Conservation (phyloP, 2,797 vertebrate species). For the Pygocentrus nattereri region DNA sequence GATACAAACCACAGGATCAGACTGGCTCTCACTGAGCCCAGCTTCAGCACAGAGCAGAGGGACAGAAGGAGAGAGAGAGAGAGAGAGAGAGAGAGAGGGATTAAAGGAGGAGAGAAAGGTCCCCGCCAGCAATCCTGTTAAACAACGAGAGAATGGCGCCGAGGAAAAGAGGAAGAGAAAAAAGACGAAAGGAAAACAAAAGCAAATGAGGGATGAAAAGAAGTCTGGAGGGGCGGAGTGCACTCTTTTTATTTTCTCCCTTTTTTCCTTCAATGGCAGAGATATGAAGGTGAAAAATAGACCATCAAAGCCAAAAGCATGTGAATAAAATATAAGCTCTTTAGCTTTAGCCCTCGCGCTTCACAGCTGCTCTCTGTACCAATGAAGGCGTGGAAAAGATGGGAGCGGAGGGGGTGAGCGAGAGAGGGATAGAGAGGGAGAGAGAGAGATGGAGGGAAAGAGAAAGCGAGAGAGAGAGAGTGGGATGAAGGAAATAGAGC, state of each 20-base stretch:
- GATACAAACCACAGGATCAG: too few species aligned
- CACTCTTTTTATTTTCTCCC: too few species aligned
- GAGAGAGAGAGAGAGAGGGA: neutral
- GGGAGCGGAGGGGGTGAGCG: neutral
- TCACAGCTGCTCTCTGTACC: too few species aligned
- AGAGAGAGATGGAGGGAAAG: neutral
- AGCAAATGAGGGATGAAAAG: conserved; percentile 5
- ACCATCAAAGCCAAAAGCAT: neutral
- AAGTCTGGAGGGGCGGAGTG: conserved; percentile 1
- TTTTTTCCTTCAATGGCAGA: neutral
- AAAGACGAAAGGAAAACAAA: neutral
- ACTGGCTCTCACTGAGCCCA: neutral
- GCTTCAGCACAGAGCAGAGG: neutral
- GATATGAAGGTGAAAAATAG: neutral
- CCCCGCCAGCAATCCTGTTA: conserved; percentile 1
- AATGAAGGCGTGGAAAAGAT: too few species aligned
- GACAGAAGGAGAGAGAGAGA: neutral
- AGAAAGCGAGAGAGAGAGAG: neutral
- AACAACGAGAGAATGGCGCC: neutral
- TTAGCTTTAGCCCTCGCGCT: neutral
- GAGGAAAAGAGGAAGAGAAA: neutral
- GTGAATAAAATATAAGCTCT: neutral
- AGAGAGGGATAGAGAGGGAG: neutral
- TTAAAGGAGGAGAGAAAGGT: neutral
- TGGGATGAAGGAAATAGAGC: too few species aligned